Conservation (phyloP, 2,113 vertebrate species). For the Perccottus glenii region DNA sequence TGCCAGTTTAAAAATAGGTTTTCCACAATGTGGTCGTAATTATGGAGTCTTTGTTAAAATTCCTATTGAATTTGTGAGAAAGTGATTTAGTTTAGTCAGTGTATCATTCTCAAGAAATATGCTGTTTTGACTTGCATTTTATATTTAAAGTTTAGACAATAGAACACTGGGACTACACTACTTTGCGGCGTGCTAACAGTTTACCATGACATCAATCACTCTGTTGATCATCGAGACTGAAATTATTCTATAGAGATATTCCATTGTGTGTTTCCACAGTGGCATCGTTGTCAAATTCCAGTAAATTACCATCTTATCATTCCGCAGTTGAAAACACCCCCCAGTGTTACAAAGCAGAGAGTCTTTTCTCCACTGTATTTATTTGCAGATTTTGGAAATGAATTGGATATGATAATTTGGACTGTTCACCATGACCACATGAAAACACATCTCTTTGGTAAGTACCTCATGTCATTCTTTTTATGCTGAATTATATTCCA, state of each 20-base stretch:
- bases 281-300: slow-evolving; percentile 14
- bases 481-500: slow-evolving; percentile 14
- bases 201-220: not conserved
- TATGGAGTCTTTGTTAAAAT: no score
- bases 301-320: not conserved
- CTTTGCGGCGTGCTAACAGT: not conserved
- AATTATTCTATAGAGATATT: slow-evolving; percentile 3
- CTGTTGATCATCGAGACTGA: not conserved
- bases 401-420: slow-evolving; percentile 34
- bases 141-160: no score
- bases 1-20: no score
- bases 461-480: slow-evolving; percentile 2
- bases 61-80: no score
- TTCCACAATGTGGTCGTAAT: no score
- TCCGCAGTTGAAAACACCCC: not conserved
- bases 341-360: slow-evolving; percentile 6
- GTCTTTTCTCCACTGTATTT: slow-evolving; percentile 3
- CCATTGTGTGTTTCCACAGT: not conserved
- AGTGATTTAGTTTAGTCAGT: no score
- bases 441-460: slow-evolving; percentile 18
- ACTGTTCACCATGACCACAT: slow-evolving; percentile 8
- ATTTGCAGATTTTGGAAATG: slow-evolving; percentile 9
- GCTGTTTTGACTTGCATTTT: no score
- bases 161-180: not conserved
- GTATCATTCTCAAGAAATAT: no score